Evolutionary conservation across 2,113 vertebrate species (phyloP), one percentile per base, ranked within the genome.

Genomic region (Manacus vitellinus): DNA sequence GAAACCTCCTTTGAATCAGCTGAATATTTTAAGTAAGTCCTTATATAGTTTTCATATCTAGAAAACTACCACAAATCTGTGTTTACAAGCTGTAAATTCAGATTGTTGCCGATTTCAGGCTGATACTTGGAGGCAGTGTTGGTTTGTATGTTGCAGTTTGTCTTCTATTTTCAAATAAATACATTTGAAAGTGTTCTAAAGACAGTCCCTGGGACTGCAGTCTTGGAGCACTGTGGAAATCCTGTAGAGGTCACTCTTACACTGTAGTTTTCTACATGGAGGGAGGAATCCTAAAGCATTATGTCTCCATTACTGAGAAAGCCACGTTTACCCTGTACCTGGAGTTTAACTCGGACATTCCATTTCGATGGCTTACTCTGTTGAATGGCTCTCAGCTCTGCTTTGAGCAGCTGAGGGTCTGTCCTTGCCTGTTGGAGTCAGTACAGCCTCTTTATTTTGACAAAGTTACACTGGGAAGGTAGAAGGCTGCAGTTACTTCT

Each of bases 161-260:
- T n/a, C 24, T 59, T 82, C 31, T 46, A 4, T 17, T 80, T 58
- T 35, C 23, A 37, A 84, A 83, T 31, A 85, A 31, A 56, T 27
- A 1, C 1, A 6, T 56, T 67, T 22, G 30, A 19, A 41, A 52
- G 37, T 18, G 8, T 71, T 87, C 33, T 43, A 27, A 39, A 22
- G 20, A 9, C 21, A 16, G 12, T 65, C 15, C 10, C 19, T 28
- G 43, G 13, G 16, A 12, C 21, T 37, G 39, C 12, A 41, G 31
- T 41, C 20, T 3, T 0, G 0, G 28, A 71, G 30, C 24, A 4
- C 68, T 56, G 24, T 15, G 17, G 22, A 66, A 51, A 88, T 91
- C 95, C 97, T 94, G 81, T 14, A 97, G 97, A 88, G 95, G 96
- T 94, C 97, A 91, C 87, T 92, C 37, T 72, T 66, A 33, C 2